Conservation (phyloP, 1,140 invertebrate genomes). For the Aphaenogaster ashmeadi region DNA sequence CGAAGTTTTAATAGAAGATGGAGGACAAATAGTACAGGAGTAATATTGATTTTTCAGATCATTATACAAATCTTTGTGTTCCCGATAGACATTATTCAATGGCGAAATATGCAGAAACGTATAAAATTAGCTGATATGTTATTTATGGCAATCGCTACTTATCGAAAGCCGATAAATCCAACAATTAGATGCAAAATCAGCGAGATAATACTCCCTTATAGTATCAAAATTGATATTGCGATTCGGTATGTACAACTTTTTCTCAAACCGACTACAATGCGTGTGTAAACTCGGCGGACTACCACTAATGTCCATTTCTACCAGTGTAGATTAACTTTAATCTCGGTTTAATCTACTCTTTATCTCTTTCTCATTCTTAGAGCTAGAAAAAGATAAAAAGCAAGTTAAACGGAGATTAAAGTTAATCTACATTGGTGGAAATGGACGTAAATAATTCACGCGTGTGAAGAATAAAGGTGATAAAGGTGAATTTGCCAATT, state of each 20-base stretch:
- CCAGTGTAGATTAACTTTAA: too few species aligned
- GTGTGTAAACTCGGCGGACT: conserved; percentile 29
- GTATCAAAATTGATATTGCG: conserved; percentile 26
- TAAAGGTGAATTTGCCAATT: conserved; percentile 54
- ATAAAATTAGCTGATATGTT: conserved; percentile 23
- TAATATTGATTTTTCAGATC: conserved; percentile 12
- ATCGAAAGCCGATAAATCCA: background rate
- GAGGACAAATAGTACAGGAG: background rate
- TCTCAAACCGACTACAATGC: background rate
- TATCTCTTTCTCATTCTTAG: too few species aligned
- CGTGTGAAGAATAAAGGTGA: conserved; percentile 28
- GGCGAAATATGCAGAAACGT: background rate
- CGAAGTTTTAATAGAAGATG: background rate
- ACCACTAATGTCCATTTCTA: background rate
- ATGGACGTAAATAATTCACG: background rate
- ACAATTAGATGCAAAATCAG: conserved; percentile 17
- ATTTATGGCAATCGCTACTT: background rate
- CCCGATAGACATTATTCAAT: background rate
- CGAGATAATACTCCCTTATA: background rate
- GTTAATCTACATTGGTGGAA: too few species aligned
- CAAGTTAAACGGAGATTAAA: too few species aligned
- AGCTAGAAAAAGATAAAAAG: too few species aligned
- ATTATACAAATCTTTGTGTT: conserved; percentile 14
- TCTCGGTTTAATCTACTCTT: too few species aligned
- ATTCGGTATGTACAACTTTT: background rate